phyloP scores from a whole-genome alignment of 2,113 vertebrate species.

The Merops nubicus region DNA sequence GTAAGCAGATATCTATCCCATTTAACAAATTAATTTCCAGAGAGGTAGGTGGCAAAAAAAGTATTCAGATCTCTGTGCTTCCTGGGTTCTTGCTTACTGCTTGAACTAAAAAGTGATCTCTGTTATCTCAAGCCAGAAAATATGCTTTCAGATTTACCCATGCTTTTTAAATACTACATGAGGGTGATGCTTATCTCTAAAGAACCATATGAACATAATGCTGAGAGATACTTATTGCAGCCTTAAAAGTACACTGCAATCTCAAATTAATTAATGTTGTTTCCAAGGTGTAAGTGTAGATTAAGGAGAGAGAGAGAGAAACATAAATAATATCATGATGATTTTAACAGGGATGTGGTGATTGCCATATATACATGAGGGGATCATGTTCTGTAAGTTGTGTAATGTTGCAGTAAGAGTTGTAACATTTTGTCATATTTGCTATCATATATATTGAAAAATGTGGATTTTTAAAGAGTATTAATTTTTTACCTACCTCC shows the following conservation, averaged over 20 bases:
- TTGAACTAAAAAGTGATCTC: not conserved
- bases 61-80: not conserved
- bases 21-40: not conserved
- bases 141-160: not conserved
- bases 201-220: not conserved
- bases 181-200: conserved; percentile 3
- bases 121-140: conserved; percentile 19
- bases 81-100: not conserved
- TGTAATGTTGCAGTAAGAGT: not conserved
- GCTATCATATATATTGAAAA: not conserved
- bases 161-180: not conserved
- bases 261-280: not conserved
- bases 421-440: not conserved
- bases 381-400: not conserved
- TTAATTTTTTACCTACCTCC: not conserved
- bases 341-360: not conserved
- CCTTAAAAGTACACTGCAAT: not conserved
- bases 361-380: not conserved
- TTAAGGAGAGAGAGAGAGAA: not conserved
- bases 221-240: not conserved
- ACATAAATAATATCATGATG: not conserved
- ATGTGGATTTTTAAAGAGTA: not conserved
- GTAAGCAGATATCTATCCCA: not conserved
- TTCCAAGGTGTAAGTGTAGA: not conserved
- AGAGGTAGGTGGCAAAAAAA: not conserved